These are phyloP conservation scores for Hymenochirus boettgeri DNA, from an alignment of 2,113 vertebrate genomes.

Conservation along the genomic window DNA sequence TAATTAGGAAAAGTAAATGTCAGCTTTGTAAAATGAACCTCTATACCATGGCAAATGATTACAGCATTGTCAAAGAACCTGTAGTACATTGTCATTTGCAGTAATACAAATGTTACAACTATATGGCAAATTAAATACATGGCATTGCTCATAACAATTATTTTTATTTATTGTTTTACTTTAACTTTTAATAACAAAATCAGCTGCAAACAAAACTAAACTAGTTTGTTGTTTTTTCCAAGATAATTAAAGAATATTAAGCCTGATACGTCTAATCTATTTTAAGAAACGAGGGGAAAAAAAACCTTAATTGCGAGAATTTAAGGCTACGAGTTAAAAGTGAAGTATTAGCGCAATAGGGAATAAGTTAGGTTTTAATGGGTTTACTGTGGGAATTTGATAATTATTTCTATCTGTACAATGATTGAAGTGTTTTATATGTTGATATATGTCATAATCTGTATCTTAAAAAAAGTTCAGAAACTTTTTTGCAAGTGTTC, in stretches of 20 bases:
- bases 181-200: slow-evolving; percentile 41
- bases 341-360: slow-evolving; percentile 30
- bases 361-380: slow-evolving; percentile 26
- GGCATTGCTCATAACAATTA: slow-evolving; percentile 41
- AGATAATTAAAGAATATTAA: slow-evolving; percentile 44
- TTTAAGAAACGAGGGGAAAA: slow-evolving; percentile 31
- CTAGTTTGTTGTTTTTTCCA: slow-evolving; percentile 26
- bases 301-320: slow-evolving; percentile 34
- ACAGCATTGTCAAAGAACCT: slow-evolving; percentile 36
- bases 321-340: slow-evolving; percentile 32
- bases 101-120: slow-evolving; percentile 40
- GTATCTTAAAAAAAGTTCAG: too few species aligned
- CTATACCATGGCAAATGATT: slow-evolving; percentile 43
- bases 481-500: too few species aligned
- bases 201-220: slow-evolving; percentile 38
- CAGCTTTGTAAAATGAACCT: slow-evolving; percentile 41
- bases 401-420: too few species aligned
- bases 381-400: too few species aligned
- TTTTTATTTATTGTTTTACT: slow-evolving; percentile 40
- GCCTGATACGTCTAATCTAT: slow-evolving; percentile 38
- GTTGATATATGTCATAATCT: too few species aligned
- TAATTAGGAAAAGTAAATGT: slow-evolving; percentile 44
- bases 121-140: slow-evolving; percentile 43
- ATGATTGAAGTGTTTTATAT: too few species aligned
- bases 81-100: slow-evolving; percentile 37